Conservation (phyloP, 2,113 vertebrate species). For the Urocolius indicus region DNA sequence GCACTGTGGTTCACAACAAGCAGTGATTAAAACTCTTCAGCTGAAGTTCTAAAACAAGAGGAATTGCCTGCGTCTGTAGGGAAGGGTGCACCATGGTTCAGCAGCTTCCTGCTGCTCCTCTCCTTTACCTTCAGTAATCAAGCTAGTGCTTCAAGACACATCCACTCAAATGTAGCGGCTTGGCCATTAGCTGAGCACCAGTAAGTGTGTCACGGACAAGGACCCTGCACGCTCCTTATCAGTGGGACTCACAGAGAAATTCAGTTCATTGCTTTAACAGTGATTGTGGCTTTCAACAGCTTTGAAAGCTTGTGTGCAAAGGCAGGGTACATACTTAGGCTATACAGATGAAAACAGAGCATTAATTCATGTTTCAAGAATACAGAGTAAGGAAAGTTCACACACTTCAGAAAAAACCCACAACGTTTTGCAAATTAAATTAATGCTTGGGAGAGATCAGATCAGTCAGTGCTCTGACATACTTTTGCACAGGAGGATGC, state of each 20-base stretch:
- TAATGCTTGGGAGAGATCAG: constrained; percentile 20
- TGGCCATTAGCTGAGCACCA: not conserved
- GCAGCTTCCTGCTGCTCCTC: not conserved
- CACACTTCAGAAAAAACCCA: constrained; percentile 5
- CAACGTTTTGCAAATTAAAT: constrained; percentile 56
- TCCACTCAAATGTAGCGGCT: not conserved
- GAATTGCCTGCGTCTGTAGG: not conserved
- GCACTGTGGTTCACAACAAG: not conserved
- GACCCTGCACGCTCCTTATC: not conserved
- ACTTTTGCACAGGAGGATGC: not conserved
- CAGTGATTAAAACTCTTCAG: constrained; percentile 17
- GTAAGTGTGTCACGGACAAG: not conserved
- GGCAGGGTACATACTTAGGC: not conserved
- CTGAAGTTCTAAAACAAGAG: constrained; percentile 22
- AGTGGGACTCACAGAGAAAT: not conserved
- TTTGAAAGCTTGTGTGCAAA: constrained; percentile 17
- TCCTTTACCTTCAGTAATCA: not conserved
- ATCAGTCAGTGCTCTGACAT: not conserved
- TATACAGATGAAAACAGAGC: not conserved
- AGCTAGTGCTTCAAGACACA: not conserved
- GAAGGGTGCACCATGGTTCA: not conserved
- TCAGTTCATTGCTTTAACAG: not conserved
- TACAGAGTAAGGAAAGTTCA: constrained; percentile 23
- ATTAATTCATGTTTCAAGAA: constrained; percentile 20
- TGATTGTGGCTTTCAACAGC: not conserved